Conservation (phyloP, 2,888 invertebrate genomes). For the Ectemnius lituratus region DNA sequence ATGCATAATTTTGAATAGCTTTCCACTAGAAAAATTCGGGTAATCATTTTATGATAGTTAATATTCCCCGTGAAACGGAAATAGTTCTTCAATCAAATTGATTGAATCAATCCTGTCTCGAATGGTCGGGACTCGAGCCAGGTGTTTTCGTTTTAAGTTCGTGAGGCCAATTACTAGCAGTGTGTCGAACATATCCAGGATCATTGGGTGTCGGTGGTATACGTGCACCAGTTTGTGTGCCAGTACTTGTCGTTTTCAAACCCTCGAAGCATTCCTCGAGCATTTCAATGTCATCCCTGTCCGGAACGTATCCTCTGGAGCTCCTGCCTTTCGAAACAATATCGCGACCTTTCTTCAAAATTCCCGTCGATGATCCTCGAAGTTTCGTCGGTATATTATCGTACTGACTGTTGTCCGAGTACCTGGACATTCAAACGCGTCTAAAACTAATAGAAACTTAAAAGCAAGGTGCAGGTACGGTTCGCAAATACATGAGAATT, state of each 20-base stretch:
- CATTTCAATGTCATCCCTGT: conserved; percentile 73
- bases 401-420: conserved; percentile 75
- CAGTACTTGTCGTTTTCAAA: conserved; percentile 67
- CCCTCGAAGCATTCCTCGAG: conserved; percentile 72
- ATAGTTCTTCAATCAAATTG: background rate
- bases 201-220: conserved; percentile 83
- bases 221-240: conserved; percentile 64
- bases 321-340: conserved; percentile 69
- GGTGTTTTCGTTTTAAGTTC: conserved; percentile 80
- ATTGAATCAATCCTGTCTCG: conserved; percentile 19
- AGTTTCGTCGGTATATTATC: conserved; percentile 75
- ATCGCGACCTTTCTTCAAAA: conserved; percentile 70
- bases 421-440: conserved; percentile 52
- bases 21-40: background rate
- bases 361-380: conserved; percentile 66
- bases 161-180: conserved; percentile 83
- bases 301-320: conserved; percentile 61
- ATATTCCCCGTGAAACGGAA: background rate
- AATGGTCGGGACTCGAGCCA: conserved; percentile 79
- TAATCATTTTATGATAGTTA: background rate
- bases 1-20: no score
- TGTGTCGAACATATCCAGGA: conserved; percentile 86
- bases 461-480: no score
- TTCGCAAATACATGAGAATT: background rate
- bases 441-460: no score